phyloP scores from a whole-genome alignment of 2,113 vertebrate species.

The Amia ocellicauda region DNA sequence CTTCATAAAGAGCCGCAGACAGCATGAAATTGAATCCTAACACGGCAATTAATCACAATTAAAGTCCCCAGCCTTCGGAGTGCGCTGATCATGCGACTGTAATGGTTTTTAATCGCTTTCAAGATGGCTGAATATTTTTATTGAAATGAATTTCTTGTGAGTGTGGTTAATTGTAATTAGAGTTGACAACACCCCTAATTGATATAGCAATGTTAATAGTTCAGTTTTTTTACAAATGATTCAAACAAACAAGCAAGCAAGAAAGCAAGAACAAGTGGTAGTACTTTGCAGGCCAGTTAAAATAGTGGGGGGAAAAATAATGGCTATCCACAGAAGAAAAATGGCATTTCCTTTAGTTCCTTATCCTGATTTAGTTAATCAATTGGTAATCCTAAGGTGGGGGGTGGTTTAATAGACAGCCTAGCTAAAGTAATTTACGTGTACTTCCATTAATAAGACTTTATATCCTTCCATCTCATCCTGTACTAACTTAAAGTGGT shows the following conservation, averaged over 20 bases:
- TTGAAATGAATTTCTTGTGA: conserved; percentile 42
- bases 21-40: conserved; percentile 36
- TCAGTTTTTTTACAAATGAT: conserved; percentile 25
- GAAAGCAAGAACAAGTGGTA: no score
- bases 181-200: conserved; percentile 33
- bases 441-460: no score
- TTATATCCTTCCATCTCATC: no score
- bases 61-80: conserved; percentile 14
- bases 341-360: no score
- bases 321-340: no score
- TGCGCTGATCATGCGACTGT: conserved; percentile 24
- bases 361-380: no score
- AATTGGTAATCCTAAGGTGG: no score
- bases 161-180: conserved; percentile 33
- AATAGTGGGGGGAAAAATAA: no score
- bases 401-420: no score
- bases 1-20: conserved; percentile 25
- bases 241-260: no score
- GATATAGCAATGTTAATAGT: conserved; percentile 33
- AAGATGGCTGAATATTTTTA: conserved; percentile 40
- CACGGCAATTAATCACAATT: conserved; percentile 31
- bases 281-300: neutral
- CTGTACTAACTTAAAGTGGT: no score
- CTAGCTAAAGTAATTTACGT: no score
- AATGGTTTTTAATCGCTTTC: conserved; percentile 39